Evolutionary conservation across 1,140 invertebrate genomes (phyloP), one percentile per base, ranked within the genome.

Genomic region (Polypedilum vanderplanki): DNA sequence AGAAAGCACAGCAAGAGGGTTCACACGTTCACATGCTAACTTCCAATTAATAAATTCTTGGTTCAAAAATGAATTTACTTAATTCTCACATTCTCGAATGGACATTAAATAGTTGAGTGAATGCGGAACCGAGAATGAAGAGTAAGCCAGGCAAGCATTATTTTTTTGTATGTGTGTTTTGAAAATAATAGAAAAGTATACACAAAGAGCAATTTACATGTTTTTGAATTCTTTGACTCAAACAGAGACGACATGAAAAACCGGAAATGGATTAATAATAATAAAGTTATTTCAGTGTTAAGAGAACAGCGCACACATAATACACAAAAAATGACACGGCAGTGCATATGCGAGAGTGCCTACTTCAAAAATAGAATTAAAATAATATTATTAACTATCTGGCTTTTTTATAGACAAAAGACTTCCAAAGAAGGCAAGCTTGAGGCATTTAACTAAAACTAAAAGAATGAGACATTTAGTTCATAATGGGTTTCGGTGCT

Each of bases 281-380:
- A 70, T 70, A 70, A 70, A 20, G 65, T 70, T 70, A 70, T 70
- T 70, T 70, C 15, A 70, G 18, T 70, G 20, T 70, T 70, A 70
- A 70, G 18, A 20, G 20, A 70, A 70, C 20, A 9, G 17, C 46
- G 15, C 46, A n/a, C 46, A 15, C 46, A 57, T 12, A 12, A 57
- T 57, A 57, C 46, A 15, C 24, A 33, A 33, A 33, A 33, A 33
- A 5, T 33, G 24, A 33, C 24, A 33, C 24, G 24, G 5, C 24
- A 33, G 5, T 33, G 24, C 10, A 4, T 57, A n/a, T 57, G 12
- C n/a, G 46, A 57, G 46, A 57, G 46, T 57, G 46, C 46, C 12
- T 57, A 57, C 46, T 57, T 33, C 46, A 57, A 57, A 57, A 57
- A 57, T 57, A 57, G 46, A 57, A 57, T 57, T 57, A 57, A 57